Evolutionary conservation across 2,113 vertebrate species (phyloP).

Genomic region (Istiophorus platypterus): DNA sequence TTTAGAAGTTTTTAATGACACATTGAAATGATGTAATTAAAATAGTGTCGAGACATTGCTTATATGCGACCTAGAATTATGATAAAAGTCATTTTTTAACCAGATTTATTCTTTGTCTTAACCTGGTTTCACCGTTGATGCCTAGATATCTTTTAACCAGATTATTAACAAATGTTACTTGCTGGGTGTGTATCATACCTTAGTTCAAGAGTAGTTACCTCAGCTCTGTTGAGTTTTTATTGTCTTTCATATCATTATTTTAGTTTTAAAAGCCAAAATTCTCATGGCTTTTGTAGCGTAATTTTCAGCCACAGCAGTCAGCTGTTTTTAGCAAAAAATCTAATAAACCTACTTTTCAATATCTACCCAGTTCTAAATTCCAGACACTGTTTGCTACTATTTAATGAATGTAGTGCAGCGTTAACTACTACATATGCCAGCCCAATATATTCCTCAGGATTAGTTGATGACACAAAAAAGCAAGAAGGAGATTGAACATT

Average conservation of each 20-base stretch:
- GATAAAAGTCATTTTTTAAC: no score
- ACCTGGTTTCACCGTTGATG: no score
- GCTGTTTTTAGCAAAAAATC: no score
- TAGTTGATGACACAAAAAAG: neutral
- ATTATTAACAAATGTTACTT: neutral
- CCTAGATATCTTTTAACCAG: neutral
- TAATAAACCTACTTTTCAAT: no score
- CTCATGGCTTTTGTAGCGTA: no score
- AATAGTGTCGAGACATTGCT: neutral
- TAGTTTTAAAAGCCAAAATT: neutral
- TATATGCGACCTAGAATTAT: no score
- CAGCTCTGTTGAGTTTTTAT: neutral
- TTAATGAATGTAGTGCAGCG: neutral
- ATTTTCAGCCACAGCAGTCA: no score
- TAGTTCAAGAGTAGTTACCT: neutral
- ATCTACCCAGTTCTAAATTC: no score
- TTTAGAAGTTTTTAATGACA: no score
- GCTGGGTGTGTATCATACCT: no score
- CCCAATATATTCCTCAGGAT: neutral
- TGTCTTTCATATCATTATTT: neutral
- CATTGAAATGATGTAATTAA: neutral
- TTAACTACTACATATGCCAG: neutral
- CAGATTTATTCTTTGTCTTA: no score
- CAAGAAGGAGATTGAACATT: neutral
- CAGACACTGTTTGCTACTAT: no score